Percentiles rank a stretch among this genome's conserved stretches.
Conservation (phyloP, 1,140 invertebrate species). For the Centruroides vittatus region DNA sequence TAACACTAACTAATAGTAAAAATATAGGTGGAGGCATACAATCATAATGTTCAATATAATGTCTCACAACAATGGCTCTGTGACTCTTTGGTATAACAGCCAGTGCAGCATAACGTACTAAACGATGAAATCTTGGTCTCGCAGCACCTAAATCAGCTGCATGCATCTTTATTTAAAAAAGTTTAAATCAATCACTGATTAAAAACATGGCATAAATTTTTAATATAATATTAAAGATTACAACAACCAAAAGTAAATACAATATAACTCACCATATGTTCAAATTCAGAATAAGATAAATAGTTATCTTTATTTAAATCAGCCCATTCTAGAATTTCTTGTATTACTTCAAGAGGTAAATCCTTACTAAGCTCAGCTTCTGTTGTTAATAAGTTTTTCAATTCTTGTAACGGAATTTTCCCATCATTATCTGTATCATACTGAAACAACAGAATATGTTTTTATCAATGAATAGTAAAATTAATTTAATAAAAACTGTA, state of each 20-base stretch:
- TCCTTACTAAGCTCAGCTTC: conserved; percentile 44
- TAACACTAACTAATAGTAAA: conserved; percentile 46
- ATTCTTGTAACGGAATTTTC: conserved; percentile 49
- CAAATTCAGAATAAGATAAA: conserved; percentile 61
- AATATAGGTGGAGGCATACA: conserved; percentile 67
- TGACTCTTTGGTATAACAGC: conserved; percentile 40
- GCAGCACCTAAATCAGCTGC: conserved; percentile 10
- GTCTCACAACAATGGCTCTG: conserved; percentile 30
- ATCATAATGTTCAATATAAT: conserved; percentile 71
- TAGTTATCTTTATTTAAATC: conserved; percentile 56
- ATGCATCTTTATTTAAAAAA: conserved; percentile 4
- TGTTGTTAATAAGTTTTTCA: conserved; percentile 47
- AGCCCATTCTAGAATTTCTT: conserved; percentile 49
- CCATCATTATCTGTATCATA: conserved; percentile 60
- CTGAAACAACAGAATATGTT: conserved; percentile 29
- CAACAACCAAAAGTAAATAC: too few relatives aligned
- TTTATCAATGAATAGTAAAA: too few relatives aligned
- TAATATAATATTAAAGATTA: too few relatives aligned
- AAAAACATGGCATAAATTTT: too few relatives aligned
- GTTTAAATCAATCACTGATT: too few relatives aligned
- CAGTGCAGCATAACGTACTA: conserved; percentile 20
- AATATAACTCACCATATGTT: conserved; percentile 44
- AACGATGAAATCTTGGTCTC: conserved; percentile 15
- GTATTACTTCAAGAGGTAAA: conserved; percentile 51
- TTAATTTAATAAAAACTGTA: too few relatives aligned